Base-by-base conservation (phyloP, 2,113 vertebrate genomes). In the Podiceps cristatus region DNA sequence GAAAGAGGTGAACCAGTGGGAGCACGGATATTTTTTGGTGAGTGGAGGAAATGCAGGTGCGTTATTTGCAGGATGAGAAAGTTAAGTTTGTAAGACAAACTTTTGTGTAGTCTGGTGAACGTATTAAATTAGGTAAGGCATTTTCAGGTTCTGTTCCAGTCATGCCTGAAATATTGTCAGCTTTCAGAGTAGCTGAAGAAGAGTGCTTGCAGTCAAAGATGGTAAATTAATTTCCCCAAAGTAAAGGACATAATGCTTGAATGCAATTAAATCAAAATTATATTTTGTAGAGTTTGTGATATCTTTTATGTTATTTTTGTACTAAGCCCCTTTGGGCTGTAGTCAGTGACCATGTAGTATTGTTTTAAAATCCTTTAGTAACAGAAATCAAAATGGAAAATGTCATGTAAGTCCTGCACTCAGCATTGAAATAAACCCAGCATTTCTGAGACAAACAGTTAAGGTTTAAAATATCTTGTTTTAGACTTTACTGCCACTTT, bases 361-460 rank as follows among this genome's bases (percentile, higher is more conserved):
- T 93, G 81, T 69, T 96, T 94, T 86, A 76, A 96, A 96, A 88
- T 86, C 42, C 67, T 95, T 80, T 92, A 90, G 63, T 86, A 93
- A 79, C 53, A 87, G 88, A 91, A 92, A 88, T 78, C 49, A 88
- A 90, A 95, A 66, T 76, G 81, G 29, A 44, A 88, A 83, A 47
- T 82, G 49, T 93, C 49, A 64, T 0, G 0, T 74, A 71, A 85
- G 37, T 66, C 49, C 33, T 75, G 44, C 23, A 69, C 56, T 89
- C 71, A 86, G 20, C 53, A 44, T 49, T 68, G 55, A 91, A 93
- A 83, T 84, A 80, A 94, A 95, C 9, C 3, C 27, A 91, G 59
- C 33, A 49, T 94, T 88, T 92, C 47, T 75, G 64, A 85, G 69
- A 69, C 50, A 42, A 58, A 64, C 62, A 31, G 29, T 56, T 63